These are phyloP conservation scores for Cassiopea xamachana DNA, from an alignment of 30 jellyfish, hydroid and myxozoan species.

Conservation along the genomic window DNA sequence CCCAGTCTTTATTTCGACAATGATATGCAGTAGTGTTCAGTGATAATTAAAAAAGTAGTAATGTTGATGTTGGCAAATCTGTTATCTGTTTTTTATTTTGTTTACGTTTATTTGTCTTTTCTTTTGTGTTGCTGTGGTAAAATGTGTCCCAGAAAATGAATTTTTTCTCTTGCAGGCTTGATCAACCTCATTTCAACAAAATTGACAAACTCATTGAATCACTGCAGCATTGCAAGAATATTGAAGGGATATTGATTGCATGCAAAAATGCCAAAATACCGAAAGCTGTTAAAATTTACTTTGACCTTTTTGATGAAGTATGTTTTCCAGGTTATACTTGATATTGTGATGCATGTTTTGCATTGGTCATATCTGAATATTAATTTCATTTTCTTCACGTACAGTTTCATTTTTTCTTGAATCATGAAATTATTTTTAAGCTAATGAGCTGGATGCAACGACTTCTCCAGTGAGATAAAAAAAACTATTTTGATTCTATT, in stretches of 20 bases:
- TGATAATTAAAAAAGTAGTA: too few species aligned
- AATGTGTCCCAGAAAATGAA: background rate
- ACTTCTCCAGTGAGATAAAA: too few species aligned
- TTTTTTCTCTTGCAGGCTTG: constrained; percentile 67
- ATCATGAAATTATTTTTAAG: too few species aligned
- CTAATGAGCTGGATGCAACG: too few species aligned
- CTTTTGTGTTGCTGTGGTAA: background rate
- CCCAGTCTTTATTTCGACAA: too few species aligned
- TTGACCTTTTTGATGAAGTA: constrained; percentile 62
- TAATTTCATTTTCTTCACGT: too few species aligned
- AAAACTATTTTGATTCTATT: background rate
- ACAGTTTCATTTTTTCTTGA: too few species aligned
- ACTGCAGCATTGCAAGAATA: constrained; percentile 68
- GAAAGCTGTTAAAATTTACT: constrained; percentile 30
- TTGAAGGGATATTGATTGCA: constrained; percentile 75
- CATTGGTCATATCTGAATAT: too few species aligned
- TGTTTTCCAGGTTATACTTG: background rate
- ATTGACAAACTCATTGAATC: constrained; percentile 79
- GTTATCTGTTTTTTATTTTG: too few species aligned
- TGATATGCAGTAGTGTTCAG: too few species aligned
- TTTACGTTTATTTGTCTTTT: too few species aligned
- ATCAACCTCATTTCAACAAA: constrained; percentile 86
- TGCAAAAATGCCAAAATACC: constrained; percentile 86
- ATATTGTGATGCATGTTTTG: background rate
- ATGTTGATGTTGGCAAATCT: too few species aligned